A percentile compares a stretch with the other conserved stretches of the same genome.
These are phyloP conservation scores for Mystacornis crossleyi DNA, from an alignment of 2,113 vertebrate genomes.

Conservation along the genomic window DNA sequence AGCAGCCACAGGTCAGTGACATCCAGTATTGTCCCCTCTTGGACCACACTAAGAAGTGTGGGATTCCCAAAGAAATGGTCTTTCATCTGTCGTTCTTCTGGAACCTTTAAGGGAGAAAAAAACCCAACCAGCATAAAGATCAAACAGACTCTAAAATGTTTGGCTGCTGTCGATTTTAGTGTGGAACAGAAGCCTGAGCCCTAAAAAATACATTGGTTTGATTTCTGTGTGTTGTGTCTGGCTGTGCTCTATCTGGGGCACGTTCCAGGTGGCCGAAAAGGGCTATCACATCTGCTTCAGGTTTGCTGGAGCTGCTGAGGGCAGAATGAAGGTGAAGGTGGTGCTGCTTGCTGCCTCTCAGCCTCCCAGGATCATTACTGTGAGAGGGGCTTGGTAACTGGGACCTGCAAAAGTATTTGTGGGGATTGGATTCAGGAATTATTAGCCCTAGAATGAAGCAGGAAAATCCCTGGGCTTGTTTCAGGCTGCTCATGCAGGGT, in stretches of 20 bases:
- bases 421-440: neutral
- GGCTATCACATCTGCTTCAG: fast-evolving
- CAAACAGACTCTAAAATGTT: neutral
- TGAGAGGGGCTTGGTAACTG: fast-evolving
- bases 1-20: constrained; percentile 41
- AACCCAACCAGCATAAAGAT: neutral
- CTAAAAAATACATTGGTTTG: fast-evolving
- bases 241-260: neutral
- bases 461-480: neutral
- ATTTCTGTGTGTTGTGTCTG: neutral
- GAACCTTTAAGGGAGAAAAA: neutral
- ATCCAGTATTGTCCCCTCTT: neutral
- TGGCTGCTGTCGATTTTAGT: neutral
- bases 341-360: neutral
- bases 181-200: neutral
- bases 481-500: neutral
- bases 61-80: neutral
- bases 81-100: neutral
- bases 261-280: neutral
- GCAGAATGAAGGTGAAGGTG: neutral
- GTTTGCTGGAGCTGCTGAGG: neutral
- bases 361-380: fast-evolving
- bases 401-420: neutral
- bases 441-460: neutral
- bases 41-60: neutral